Conservation (phyloP, 2,888 invertebrate genomes). For the Plebejus argus region DNA sequence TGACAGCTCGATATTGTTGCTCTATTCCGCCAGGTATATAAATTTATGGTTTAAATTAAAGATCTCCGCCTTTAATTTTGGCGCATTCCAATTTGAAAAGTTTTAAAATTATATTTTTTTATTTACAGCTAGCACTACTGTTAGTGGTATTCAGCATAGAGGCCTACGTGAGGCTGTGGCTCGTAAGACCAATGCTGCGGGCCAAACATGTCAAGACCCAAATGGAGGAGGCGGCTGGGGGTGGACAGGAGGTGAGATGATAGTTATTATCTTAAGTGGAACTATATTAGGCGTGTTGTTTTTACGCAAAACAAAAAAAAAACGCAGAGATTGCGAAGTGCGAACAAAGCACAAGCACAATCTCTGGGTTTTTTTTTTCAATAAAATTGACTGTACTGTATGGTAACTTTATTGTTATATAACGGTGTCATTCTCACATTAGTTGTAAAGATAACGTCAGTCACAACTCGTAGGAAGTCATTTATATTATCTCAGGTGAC, state of each 20-base stretch:
- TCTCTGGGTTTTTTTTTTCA: too few relatives aligned
- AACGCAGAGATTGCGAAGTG: too few relatives aligned
- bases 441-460: not conserved
- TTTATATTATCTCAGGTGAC: not conserved
- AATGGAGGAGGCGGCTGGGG: constrained; percentile 88
- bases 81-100: not conserved
- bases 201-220: constrained; percentile 88
- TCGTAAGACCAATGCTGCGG: constrained; percentile 87
- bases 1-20: too few relatives aligned
- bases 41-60: not conserved
- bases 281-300: too few relatives aligned
- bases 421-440: not conserved
- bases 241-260: constrained; percentile 84
- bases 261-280: not conserved
- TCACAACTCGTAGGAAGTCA: not conserved
- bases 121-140: constrained; percentile 83
- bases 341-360: too few relatives aligned
- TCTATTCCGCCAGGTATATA: too few relatives aligned
- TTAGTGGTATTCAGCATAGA: constrained; percentile 86
- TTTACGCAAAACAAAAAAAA: too few relatives aligned
- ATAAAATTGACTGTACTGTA: too few relatives aligned
- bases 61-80: not conserved
- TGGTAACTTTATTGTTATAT: not conserved
- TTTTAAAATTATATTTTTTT: constrained; percentile 37
- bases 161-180: constrained; percentile 86